Base-by-base conservation (phyloP, 2,797 vertebrate species). In the Potorous gilbertii region DNA sequence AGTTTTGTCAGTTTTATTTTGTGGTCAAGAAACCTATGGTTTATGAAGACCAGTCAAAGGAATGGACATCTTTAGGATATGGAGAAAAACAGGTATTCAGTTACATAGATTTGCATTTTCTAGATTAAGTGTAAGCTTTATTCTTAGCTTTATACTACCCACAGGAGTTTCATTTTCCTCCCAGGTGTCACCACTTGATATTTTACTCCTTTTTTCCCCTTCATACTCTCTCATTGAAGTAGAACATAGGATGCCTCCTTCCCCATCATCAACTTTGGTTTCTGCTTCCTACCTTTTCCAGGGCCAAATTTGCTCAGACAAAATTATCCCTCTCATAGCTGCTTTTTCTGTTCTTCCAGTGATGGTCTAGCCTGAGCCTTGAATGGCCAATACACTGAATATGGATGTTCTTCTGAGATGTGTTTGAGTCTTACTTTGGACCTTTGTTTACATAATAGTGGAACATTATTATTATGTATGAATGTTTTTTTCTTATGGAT, bases 1-100 rank as follows among this genome's bases (percentile, higher is more conserved):
- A 99, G 56, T 97, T 99, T 0, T 21, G 0, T 0, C 99, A 99
- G 98, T 99, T 99, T 92, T 93, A 94, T 4, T 0, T 2, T 0
- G 97, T 99, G 5, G 98, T 98, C 24, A 52, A 0, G 0, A 3
- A 96, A 0, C 99, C 99, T 0, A 92, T 0, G 94, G 96, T 99
- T 0, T 97, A 91, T 14, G 99, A 99, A 0, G 97, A 96, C 0
- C 0, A 0, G 0, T 0, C 0, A 0, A 94, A 40, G 50, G 40
- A 0, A 0, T 99, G 99, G 99, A 0, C 0, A 0, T 40, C 96
- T 2, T 95, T 99, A 24, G 0, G 92, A 0, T 99, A 99, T 5
- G 93, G 96, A 0, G 0, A 56, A 91, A 16, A 98, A 0, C 95
- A 99, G 96, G 99, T 99, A 98, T 93, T 0, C 0, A 0, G 0